phyloP scores from a whole-genome alignment of 92 coral and sea anemone genomes.

The Porites cylindrica region DNA sequence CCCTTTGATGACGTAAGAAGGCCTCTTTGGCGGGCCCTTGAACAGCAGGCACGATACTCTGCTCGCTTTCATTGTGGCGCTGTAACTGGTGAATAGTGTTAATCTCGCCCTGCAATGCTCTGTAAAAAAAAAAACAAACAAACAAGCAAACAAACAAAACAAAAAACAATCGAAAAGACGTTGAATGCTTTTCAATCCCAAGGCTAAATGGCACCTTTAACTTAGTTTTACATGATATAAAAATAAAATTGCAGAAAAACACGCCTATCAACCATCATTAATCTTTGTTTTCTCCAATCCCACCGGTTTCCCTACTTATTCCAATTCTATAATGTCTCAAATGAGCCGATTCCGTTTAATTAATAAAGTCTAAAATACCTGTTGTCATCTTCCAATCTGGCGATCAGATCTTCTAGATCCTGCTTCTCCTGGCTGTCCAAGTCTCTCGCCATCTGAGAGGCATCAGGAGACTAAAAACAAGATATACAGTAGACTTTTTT shows the following conservation, averaged over 20 bases:
- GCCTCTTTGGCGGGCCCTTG: constrained; percentile 73
- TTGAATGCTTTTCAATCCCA: too few species aligned
- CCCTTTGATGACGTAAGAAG: constrained; percentile 75
- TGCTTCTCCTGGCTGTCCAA: constrained; percentile 71
- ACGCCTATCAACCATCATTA: too few species aligned
- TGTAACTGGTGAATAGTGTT: constrained; percentile 73
- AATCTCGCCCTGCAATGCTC: constrained; percentile 87
- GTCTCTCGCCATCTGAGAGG: constrained; percentile 55
- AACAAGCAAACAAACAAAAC: not conserved
- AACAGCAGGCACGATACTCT: constrained; percentile 30
- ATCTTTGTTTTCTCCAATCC: too few species aligned
- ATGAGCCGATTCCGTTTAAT: too few species aligned
- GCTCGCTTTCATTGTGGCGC: constrained; percentile 52
- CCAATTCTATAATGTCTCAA: too few species aligned
- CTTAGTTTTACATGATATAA: too few species aligned
- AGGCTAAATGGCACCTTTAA: too few species aligned
- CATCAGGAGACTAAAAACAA: constrained; percentile 63
- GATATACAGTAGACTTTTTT: not conserved
- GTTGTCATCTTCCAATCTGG: constrained; percentile 85
- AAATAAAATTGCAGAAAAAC: too few species aligned
- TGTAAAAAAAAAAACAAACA: constrained; percentile 38
- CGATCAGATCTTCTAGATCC: constrained; percentile 85
- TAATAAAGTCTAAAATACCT: constrained; percentile 49
- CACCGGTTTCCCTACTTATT: too few species aligned
- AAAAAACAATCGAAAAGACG: too few species aligned